A percentile compares a stretch with the other conserved stretches of the same genome.
These are phyloP conservation scores for Actenoides lindsayi DNA, from an alignment of 2,113 vertebrate genomes.

Conservation along the genomic window DNA sequence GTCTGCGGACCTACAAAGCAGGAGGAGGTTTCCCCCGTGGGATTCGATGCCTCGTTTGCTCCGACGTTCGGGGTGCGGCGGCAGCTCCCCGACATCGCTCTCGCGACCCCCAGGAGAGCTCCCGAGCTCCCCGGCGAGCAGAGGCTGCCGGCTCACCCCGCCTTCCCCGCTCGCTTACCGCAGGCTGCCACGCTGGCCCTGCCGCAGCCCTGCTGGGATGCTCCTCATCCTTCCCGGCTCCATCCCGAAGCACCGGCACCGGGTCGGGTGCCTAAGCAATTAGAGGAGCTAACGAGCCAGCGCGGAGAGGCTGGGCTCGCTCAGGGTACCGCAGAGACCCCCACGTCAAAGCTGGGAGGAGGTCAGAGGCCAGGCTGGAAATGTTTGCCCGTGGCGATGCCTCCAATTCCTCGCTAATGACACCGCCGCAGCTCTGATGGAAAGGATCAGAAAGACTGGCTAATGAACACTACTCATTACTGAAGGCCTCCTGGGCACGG, in stretches of 20 bases:
- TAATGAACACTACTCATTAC: slow-evolving; percentile 68
- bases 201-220: accelerated
- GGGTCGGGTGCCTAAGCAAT: background rate
- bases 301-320: background rate
- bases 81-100: background rate
- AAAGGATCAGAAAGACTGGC: slow-evolving; percentile 66
- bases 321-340: background rate
- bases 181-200: background rate
- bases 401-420: slow-evolving; percentile 41
- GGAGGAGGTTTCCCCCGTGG: background rate
- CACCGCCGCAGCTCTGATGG: background rate
- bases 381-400: slow-evolving; percentile 9
- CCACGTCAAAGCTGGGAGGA: background rate
- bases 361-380: slow-evolving; percentile 24
- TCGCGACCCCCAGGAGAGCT: background rate
- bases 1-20: background rate
- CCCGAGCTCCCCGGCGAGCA: background rate
- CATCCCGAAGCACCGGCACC: background rate
- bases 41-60: background rate
- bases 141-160: background rate
- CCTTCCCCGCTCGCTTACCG: background rate
- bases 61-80: background rate
- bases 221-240: background rate
- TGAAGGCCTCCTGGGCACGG: slow-evolving; percentile 26
- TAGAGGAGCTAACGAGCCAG: background rate